Conservation (phyloP, 2,113 vertebrate species). For the Stercorarius parasiticus region DNA sequence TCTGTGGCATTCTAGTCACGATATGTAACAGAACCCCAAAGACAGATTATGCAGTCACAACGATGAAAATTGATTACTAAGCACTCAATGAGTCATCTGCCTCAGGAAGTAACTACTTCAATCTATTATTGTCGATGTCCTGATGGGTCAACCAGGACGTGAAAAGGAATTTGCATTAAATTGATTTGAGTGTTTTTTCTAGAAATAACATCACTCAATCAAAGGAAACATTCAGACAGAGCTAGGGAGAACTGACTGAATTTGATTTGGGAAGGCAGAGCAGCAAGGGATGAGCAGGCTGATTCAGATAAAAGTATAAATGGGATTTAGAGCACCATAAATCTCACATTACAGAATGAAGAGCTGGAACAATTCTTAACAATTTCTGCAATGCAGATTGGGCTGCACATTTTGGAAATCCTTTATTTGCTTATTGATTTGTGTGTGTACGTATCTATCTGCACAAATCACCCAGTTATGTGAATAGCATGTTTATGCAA, state of each 20-base stretch:
- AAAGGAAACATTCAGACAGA: constrained; percentile 74
- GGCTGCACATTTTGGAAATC: background rate
- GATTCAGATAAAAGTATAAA: constrained; percentile 60
- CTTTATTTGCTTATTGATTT: constrained; percentile 15
- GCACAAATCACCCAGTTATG: background rate
- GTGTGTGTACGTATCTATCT: background rate
- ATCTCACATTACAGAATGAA: constrained; percentile 29
- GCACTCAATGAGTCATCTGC: constrained; percentile 78
- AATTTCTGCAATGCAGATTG: constrained; percentile 4
- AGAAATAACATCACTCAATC: constrained; percentile 80
- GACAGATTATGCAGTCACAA: constrained; percentile 75
- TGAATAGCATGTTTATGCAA: background rate
- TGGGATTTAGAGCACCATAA: constrained; percentile 59
- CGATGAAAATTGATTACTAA: constrained; percentile 82
- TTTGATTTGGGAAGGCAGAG: constrained; percentile 74
- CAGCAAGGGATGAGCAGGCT: constrained; percentile 65
- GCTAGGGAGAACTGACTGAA: constrained; percentile 63
- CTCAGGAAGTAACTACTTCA: constrained; percentile 80
- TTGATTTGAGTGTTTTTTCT: constrained; percentile 80
- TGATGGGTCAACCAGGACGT: constrained; percentile 77
- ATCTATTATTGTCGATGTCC: constrained; percentile 79
- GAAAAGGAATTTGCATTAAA: constrained; percentile 82
- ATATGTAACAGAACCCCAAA: constrained; percentile 65
- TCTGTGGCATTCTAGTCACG: constrained; percentile 61
- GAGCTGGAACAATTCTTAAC: constrained; percentile 7